Conservation (phyloP, 2,797 vertebrate species). For the Aselliscus stoliczkanus region DNA sequence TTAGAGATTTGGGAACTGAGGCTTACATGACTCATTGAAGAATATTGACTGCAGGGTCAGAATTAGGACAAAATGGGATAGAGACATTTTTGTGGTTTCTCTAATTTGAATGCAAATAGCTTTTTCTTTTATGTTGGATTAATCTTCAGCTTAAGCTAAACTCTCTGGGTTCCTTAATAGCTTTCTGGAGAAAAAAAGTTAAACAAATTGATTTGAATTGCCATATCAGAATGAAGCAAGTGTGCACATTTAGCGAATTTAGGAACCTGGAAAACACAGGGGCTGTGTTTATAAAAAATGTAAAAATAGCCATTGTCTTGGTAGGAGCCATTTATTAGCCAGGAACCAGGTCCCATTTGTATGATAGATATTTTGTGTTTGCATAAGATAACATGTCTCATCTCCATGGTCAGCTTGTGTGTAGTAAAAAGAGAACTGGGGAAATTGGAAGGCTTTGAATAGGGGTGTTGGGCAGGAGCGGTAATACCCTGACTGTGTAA, state of each 20-base stretch:
- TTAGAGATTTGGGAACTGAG: constrained; percentile 26
- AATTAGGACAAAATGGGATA: neutral
- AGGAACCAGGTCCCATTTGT: neutral
- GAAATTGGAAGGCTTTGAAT: neutral
- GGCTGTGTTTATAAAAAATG: constrained; percentile 18
- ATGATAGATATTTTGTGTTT: neutral
- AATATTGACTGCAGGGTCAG: neutral
- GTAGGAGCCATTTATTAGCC: neutral
- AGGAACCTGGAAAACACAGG: neutral
- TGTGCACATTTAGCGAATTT: neutral
- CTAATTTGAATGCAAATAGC: constrained; percentile 32
- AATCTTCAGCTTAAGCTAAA: constrained; percentile 50
- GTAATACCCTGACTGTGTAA: neutral
- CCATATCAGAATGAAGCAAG: constrained; percentile 34
- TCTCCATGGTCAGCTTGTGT: neutral
- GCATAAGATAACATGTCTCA: neutral
- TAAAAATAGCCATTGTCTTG: neutral
- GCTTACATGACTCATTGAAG: neutral
- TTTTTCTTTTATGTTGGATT: constrained; percentile 53
- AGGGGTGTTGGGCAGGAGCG: neutral
- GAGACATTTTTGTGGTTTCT: constrained; percentile 12
- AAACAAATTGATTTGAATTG: constrained; percentile 59
- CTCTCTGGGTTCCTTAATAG: constrained; percentile 51
- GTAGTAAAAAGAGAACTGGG: neutral
- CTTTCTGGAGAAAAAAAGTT: constrained; percentile 33